Evolutionary conservation across 1,140 invertebrate species (phyloP), one percentile per base, ranked within the genome.

Genomic region (Eriocheir sinensis): DNA sequence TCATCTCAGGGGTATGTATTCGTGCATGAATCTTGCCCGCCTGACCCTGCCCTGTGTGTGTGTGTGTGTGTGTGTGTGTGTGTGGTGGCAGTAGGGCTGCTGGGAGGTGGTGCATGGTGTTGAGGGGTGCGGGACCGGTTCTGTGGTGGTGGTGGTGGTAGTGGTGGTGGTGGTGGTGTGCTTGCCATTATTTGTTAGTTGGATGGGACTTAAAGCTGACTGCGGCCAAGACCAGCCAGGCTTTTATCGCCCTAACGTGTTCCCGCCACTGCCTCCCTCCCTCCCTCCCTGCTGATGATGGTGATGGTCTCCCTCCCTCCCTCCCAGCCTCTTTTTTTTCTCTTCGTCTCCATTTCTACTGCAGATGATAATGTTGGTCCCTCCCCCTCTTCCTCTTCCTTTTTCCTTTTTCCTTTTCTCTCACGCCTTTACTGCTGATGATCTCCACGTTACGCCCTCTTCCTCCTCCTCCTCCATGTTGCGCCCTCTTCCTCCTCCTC

Each of bases 111-210:
- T 27, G 9, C 9, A 72, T 72, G 53, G 53, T 72, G 53, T 72
- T 27, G n/a, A 15, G 80, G n/a, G 80, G 27, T 81, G 34, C 30
- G n/a, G 80, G 34, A 30, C 34, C 30, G 80, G n/a, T 30, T 81
- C 34, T 32, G 80, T n/a, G 80, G 80, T n/a, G 80, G 12, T 81
- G 83, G 83, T 86, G 86, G 34, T 27, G 9, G 40, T 40, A 38
- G n/a, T 85, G 81, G 36, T 32, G 9, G 30, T 34, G n/a, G 41
- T 89, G 88, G 15, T 40, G 88, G n/a, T 53, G 88, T 89, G 88
- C 44, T 89, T 89, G 88, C 88, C 88, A 53, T 89, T 89, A 89
- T 89, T 89, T 89, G 88, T 89, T 89, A 89, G 88, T 53, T 89
- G 88, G 41, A 53, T 89, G 41, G 9, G 44, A 32, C 88, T 89